Percentiles rank a stretch among this genome's conserved stretches.
Conservation (phyloP, 2,113 vertebrate species). For the Tachysurus fulvidraco region DNA sequence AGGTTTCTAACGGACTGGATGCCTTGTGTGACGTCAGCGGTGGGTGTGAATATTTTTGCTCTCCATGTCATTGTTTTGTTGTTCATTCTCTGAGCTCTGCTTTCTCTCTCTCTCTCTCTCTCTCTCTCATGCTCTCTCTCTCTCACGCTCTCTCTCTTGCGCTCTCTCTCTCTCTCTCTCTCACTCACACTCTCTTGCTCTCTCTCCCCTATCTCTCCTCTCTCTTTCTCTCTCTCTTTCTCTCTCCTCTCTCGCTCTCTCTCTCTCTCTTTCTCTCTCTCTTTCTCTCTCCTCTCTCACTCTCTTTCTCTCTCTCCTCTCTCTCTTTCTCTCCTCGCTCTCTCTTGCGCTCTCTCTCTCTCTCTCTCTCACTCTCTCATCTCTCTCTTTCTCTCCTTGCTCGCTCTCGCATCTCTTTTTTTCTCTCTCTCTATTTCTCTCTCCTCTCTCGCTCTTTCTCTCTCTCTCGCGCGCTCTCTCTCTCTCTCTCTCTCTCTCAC, state of each 20-base stretch:
- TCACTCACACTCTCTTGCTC: no score
- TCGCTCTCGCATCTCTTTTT: no score
- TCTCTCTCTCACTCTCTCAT: no score
- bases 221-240: no score
- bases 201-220: no score
- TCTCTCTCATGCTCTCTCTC: background rate
- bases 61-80: constrained; percentile 31
- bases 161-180: no score
- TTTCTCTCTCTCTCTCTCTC: background rate
- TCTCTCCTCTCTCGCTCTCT: no score
- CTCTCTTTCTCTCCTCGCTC: background rate
- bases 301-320: background rate
- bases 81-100: background rate
- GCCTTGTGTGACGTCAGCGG: constrained; percentile 80
- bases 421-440: no score
- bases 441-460: background rate
- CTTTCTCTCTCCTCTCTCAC: background rate
- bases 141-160: no score
- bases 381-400: no score
- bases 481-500: background rate
- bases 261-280: no score
- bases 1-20: constrained; percentile 76
- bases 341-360: no score
- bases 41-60: constrained; percentile 63
- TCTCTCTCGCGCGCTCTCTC: background rate